These are phyloP conservation scores for Cladopsammia gracilis DNA, from an alignment of 64 coral and sea anemone species.

Conservation along the genomic window DNA sequence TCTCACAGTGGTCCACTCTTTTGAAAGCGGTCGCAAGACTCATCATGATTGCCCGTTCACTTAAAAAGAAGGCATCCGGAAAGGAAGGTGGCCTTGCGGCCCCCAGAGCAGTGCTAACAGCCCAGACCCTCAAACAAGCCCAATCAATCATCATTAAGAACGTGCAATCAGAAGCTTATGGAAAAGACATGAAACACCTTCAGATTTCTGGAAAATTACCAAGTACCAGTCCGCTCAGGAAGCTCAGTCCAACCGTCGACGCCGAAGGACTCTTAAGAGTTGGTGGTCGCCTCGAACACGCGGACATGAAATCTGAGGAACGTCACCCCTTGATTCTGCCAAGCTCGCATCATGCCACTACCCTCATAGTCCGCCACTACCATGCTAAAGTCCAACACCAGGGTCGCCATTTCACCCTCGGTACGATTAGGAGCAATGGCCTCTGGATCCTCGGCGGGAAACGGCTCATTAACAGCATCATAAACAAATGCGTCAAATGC, in stretches of 20 bases:
- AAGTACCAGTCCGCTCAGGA: neutral
- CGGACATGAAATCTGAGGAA: neutral
- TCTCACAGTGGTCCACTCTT: neutral
- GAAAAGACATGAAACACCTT: neutral
- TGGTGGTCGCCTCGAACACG: neutral
- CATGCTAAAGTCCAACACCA: slow-evolving; percentile 9
- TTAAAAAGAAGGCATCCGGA: neutral
- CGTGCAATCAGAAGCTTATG: neutral
- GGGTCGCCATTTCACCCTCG: slow-evolving; percentile 14
- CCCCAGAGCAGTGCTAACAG: no score
- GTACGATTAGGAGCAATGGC: neutral
- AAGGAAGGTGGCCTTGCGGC: neutral
- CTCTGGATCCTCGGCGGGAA: slow-evolving; percentile 41
- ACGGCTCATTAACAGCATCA: slow-evolving; percentile 3
- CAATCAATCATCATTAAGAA: neutral
- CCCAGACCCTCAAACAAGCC: neutral
- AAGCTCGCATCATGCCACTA: neutral
- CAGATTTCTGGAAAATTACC: neutral
- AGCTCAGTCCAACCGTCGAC: neutral
- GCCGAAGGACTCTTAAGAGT: neutral
- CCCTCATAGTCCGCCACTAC: neutral
- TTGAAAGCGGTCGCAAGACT: neutral
- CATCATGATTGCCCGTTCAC: neutral
- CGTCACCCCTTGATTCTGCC: slow-evolving; percentile 15
- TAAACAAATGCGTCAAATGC: slow-evolving; percentile 18